Evolutionary conservation across 2,113 vertebrate species (phyloP).

Genomic region (Sorex fumeus): DNA sequence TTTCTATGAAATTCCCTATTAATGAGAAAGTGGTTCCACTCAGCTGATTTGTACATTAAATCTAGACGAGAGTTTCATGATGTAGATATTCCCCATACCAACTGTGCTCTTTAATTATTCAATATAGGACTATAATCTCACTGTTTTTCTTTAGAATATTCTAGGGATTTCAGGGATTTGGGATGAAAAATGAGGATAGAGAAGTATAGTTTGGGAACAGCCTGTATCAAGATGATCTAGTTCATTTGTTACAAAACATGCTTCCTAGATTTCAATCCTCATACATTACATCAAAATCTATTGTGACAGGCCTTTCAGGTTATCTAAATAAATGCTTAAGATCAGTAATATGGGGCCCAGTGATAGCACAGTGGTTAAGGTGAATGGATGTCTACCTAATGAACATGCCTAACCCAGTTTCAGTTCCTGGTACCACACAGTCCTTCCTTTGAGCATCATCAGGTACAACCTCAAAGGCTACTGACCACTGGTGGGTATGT

Average conservation of each 20-base stretch:
- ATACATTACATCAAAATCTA: slow-evolving; percentile 36
- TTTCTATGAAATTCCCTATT: not conserved
- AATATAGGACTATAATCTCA: not conserved
- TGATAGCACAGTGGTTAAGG: too few species aligned
- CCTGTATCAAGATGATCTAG: not conserved
- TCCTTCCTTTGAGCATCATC: too few species aligned
- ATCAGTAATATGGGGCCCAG: too few species aligned
- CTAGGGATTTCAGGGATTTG: not conserved
- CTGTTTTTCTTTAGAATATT: not conserved
- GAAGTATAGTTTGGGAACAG: not conserved
- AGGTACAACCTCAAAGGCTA: too few species aligned
- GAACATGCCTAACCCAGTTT: too few species aligned
- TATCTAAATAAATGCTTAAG: too few species aligned
- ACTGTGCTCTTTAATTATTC: not conserved
- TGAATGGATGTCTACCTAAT: too few species aligned
- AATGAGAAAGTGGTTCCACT: not conserved
- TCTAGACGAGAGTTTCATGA: not conserved
- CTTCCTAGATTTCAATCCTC: not conserved
- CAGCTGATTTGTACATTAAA: slow-evolving; percentile 4
- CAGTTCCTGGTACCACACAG: too few species aligned
- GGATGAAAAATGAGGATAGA: not conserved
- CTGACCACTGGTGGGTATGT: too few species aligned
- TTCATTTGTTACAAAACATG: slow-evolving; percentile 39
- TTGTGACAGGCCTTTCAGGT: not conserved
- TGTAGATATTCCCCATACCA: not conserved